Percentiles rank a stretch among this genome's conserved stretches.
phyloP scores from a whole-genome alignment of 2,113 vertebrate species.

The Mobula hypostoma region DNA sequence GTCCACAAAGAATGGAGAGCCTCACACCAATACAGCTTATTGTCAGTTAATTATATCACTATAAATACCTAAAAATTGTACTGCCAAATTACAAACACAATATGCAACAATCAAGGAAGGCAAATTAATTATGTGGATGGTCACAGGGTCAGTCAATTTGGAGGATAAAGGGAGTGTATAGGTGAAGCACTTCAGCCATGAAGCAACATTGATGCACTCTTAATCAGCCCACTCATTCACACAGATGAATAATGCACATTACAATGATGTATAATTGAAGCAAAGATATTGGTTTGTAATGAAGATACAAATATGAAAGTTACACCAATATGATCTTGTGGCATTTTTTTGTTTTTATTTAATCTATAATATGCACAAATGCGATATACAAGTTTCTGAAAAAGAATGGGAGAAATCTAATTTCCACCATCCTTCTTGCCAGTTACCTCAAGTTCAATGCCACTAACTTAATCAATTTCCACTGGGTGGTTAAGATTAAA shows the following conservation, averaged over 20 bases:
- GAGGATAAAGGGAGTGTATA: conserved; percentile 19
- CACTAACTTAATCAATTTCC: neutral
- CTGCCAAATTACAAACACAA: neutral
- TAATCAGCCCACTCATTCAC: neutral
- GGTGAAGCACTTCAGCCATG: conserved; percentile 30
- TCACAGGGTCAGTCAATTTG: conserved; percentile 32
- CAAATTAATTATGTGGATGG: conserved; percentile 33
- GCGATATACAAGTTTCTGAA: neutral
- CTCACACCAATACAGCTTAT: neutral
- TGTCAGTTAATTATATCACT: conserved; percentile 7
- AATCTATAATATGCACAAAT: neutral
- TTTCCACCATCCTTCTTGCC: neutral
- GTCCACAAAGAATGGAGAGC: neutral
- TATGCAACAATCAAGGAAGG: conserved; percentile 23
- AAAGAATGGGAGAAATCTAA: neutral
- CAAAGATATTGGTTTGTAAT: conserved; percentile 8
- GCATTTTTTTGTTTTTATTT: neutral
- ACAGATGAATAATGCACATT: conserved; percentile 25
- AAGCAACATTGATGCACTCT: conserved; percentile 17
- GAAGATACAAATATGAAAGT: neutral
- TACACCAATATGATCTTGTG: neutral
- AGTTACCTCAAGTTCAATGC: neutral
- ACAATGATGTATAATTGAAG: conserved; percentile 17
- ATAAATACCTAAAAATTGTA: neutral
- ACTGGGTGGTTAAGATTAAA: neutral